Evolutionary conservation across 2,888 invertebrate genomes (phyloP).

Genomic region (Morpho helenor): DNA sequence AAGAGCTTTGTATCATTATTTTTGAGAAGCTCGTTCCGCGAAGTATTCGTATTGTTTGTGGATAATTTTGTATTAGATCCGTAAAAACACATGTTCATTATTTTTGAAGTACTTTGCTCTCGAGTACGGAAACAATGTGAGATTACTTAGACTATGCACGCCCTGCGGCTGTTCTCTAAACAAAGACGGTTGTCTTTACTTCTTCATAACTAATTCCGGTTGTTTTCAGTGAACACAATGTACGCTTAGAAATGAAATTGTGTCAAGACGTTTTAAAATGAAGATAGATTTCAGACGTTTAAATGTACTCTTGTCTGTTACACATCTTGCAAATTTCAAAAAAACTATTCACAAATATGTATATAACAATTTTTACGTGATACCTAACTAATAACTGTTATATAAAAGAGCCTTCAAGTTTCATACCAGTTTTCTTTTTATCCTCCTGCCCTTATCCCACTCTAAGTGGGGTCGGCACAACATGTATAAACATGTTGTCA

Average conservation of each 20-base stretch:
- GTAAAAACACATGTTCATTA: conserved; percentile 34
- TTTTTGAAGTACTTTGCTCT: conserved; percentile 29
- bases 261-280: conserved; percentile 34
- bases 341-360: too few species aligned
- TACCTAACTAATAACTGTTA: too few species aligned
- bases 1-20: conserved; percentile 70
- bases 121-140: conserved; percentile 34
- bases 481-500: too few species aligned
- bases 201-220: conserved; percentile 39
- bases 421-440: too few species aligned
- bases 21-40: conserved; percentile 40
- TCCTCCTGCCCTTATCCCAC: too few species aligned
- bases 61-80: conserved; percentile 37
- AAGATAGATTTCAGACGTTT: conserved; percentile 1
- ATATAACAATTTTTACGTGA: too few species aligned
- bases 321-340: neutral
- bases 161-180: conserved; percentile 35
- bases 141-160: conserved; percentile 35
- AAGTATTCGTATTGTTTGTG: conserved; percentile 36
- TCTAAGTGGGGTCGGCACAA: too few species aligned
- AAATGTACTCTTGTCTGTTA: conserved; percentile 2
- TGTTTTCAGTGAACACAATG: conserved; percentile 34
- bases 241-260: conserved; percentile 38
- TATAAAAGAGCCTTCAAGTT: too few species aligned
- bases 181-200: conserved; percentile 38